Percentiles rank a stretch among this genome's conserved stretches.
Evolutionary conservation across 2,888 invertebrate genomes (phyloP).

Genomic region (Hydropsyche betteni): DNA sequence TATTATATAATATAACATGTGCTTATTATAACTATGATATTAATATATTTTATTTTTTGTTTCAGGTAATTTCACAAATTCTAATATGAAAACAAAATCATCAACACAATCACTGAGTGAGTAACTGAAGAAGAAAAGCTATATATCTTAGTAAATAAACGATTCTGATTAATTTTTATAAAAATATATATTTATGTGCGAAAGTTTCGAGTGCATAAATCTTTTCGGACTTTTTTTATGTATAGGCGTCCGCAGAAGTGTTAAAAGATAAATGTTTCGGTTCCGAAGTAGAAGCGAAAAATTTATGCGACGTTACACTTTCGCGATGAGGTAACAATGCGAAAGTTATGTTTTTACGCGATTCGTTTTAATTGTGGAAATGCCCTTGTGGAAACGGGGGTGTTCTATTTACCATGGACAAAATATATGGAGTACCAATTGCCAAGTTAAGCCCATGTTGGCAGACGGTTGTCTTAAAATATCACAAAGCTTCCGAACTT

Average conservation of each 20-base stretch:
- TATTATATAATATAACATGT: too few species aligned
- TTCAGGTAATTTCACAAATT: constrained; percentile 33
- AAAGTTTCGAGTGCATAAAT: constrained; percentile 14
- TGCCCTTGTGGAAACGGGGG: constrained; percentile 39
- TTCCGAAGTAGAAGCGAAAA: not conserved
- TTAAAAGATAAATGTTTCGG: constrained; percentile 22
- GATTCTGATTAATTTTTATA: constrained; percentile 22
- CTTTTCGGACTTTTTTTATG: constrained; percentile 13
- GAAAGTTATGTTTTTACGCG: not conserved
- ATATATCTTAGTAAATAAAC: not conserved
- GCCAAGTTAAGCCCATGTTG: constrained; percentile 51
- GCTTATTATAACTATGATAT: not conserved
- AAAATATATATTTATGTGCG: constrained; percentile 22
- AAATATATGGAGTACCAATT: constrained; percentile 51
- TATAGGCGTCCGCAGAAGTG: constrained; percentile 9
- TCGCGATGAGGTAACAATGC: not conserved
- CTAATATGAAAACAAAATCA: not conserved
- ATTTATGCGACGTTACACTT: not conserved
- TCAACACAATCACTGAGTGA: not conserved
- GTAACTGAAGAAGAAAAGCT: not conserved
- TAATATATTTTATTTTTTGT: constrained; percentile 33
- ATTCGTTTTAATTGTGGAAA: not conserved
- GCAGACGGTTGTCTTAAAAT: constrained; percentile 51
- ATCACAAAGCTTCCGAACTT: constrained; percentile 49
- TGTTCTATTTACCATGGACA: constrained; percentile 48